Base-by-base conservation (phyloP, 2,888 invertebrate species). In the Halictus ligatus region DNA sequence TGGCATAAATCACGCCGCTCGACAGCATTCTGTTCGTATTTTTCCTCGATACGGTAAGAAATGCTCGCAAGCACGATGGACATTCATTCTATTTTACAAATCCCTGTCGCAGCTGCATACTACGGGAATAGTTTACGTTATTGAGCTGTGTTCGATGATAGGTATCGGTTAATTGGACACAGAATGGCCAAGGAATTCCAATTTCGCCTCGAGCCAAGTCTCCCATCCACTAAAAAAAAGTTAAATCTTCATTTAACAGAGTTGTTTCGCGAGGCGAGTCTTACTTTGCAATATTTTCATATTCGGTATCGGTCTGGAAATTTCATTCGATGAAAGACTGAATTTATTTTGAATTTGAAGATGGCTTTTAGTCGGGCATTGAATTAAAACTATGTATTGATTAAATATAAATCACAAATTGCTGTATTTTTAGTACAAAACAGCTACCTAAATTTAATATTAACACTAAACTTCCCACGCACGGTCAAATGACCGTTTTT, bases 1-100 rank as follows among this genome's bases (percentile, higher is more conserved):
- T 50, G 83, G 72, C 72, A 75, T 83, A 75, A 83, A 80, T 83
- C 83, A 81, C 81, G 50, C 43, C n/a, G 71, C 35, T 6, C 64
- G 72, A 83, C 83, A 64, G 72, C 75, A 67, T 83, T 67, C 83
- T 81, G 75, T 76, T 50, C 35, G 72, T n/a, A 60, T 75, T 83
- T 83, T 83, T 75, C n/a, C 29, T 67, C 46, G 48, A 67, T 43
- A 64, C 40, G 48, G 35, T 18, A 46, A 46, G n/a, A 69, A 67
- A 35, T n/a, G 18, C 50, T 50, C 64, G 40, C 67, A 12, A 35
- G 43, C 25, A 50, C 67, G 29, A n/a, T 4, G 50, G 35, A 54
- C 48, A 74, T 74, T 74, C 50, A 74, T 74, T 54, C 13, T 50
- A 29, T 29, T 54, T 25, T 35, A n/a, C 21, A 13, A 29, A 50